Evolutionary conservation across 2,113 vertebrate species (phyloP).

Genomic region (Atlantisia rogersi): DNA sequence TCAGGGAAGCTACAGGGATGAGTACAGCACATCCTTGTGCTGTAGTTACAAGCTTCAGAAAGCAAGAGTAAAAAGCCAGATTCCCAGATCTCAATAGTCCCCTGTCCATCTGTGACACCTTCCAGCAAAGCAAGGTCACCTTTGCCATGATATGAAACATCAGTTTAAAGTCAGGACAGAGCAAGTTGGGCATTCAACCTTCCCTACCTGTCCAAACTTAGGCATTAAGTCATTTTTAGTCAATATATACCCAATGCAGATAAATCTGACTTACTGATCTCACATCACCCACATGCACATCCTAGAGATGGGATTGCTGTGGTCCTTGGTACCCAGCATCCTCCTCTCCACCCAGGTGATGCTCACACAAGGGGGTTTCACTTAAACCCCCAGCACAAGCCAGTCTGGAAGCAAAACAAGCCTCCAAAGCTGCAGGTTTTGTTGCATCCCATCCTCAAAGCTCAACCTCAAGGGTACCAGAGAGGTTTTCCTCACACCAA

Average conservation of each 20-base stretch:
- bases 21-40: rapidly evolving
- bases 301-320: rapidly evolving
- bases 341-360: not conserved
- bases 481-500: rapidly evolving
- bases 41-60: not conserved
- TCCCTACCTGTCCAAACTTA: not conserved
- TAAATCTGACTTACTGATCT: not conserved
- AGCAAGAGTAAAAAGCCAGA: not conserved
- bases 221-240: not conserved
- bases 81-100: not conserved
- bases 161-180: not conserved
- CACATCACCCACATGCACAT: rapidly evolving
- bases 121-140: not conserved
- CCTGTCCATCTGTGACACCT: not conserved
- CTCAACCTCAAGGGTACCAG: rapidly evolving
- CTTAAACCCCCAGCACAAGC: not conserved
- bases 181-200: not conserved
- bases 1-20: not conserved
- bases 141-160: rapidly evolving
- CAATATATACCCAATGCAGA: rapidly evolving
- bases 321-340: rapidly evolving
- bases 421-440: not conserved
- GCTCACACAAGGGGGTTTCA: rapidly evolving
- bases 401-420: rapidly evolving
- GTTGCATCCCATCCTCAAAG: not conserved